A percentile compares a stretch with the other conserved stretches of the same genome.
phyloP scores from a whole-genome alignment of 2,797 vertebrate genomes.

The Vespertilio murinus region DNA sequence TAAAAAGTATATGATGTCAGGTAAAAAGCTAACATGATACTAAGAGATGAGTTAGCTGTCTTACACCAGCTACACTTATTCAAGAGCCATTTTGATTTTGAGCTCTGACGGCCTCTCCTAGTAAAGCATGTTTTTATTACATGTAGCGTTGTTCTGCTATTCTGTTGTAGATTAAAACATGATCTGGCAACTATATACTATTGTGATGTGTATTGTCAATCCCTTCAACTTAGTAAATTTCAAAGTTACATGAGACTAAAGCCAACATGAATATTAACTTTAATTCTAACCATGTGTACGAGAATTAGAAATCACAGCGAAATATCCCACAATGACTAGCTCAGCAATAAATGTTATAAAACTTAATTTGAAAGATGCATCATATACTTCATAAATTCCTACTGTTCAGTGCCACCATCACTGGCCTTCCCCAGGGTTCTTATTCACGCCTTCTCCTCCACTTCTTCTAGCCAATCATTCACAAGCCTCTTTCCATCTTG shows the following conservation, averaged over 20 bases:
- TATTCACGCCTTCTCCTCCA: neutral
- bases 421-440: neutral
- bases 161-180: slow-evolving; percentile 62
- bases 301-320: slow-evolving; percentile 68
- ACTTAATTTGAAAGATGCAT: slow-evolving; percentile 14
- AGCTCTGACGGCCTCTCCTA: neutral
- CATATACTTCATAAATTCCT: neutral
- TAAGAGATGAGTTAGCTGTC: neutral
- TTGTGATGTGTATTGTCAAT: slow-evolving; percentile 44
- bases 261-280: slow-evolving; percentile 70
- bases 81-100: slow-evolving; percentile 15
- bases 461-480: neutral
- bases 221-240: slow-evolving; percentile 63
- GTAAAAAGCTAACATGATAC: neutral
- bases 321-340: slow-evolving; percentile 30
- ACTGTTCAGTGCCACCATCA: neutral
- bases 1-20: neutral
- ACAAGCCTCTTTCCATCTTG: neutral
- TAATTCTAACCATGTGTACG: slow-evolving; percentile 76
- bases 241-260: slow-evolving; percentile 59
- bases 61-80: neutral
- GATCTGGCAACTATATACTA: slow-evolving; percentile 51
- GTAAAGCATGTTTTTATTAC: slow-evolving; percentile 55
- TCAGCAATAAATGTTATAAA: slow-evolving; percentile 23
- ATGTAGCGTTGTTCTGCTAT: neutral